Evolutionary conservation across 2,797 vertebrate genomes (phyloP), one percentile per base, ranked within the genome.

Genomic region (Notoglanidium macrostoma): DNA sequence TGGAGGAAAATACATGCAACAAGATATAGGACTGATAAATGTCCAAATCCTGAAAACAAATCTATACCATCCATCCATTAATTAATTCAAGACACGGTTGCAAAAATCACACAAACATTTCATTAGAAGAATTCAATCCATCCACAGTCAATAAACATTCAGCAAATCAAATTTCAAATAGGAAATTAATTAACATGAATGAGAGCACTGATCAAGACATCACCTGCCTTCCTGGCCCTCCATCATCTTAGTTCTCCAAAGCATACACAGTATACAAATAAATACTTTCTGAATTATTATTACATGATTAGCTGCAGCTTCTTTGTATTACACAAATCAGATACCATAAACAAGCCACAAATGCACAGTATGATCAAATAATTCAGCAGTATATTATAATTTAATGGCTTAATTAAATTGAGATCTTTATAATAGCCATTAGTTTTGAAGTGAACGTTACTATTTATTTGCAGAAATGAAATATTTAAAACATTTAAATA

Each of bases 261-360:
- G 95, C 94, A 95, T 95, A 95, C 95, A 94, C 91, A 93, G 94
- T 95, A 95, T 81, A 95, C 94, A 95, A 87, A 89, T 73, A 76
- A 55, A 88, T 84, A 90, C 73, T 88, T 91, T 88, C 91, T 87
- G 88, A 88, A 89, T 83, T 63, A 87, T 87, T 32, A n/a, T 90
- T 61, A 83, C 61, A 83, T 85, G 44, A 85, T 87, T 86, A 54
- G 84, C 78, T 40, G 32, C 40, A 74, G 44, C 51, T 40, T 55
- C 49, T 59, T 79, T 76, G 40, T 78, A 86, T 57, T 51, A 55
- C 79, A 40, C 14, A 73, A 87, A 26, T 73, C 26, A 80, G 74
- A 68, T 80, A 54, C 15, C 49, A 83, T 40, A 51, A 44, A 59
- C 32, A 70, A 86, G 57, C 67, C n/a, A 85, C 65, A 83, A 82